Conservation (phyloP, 2,797 vertebrate genomes). For the Halcyon chelicuti region DNA sequence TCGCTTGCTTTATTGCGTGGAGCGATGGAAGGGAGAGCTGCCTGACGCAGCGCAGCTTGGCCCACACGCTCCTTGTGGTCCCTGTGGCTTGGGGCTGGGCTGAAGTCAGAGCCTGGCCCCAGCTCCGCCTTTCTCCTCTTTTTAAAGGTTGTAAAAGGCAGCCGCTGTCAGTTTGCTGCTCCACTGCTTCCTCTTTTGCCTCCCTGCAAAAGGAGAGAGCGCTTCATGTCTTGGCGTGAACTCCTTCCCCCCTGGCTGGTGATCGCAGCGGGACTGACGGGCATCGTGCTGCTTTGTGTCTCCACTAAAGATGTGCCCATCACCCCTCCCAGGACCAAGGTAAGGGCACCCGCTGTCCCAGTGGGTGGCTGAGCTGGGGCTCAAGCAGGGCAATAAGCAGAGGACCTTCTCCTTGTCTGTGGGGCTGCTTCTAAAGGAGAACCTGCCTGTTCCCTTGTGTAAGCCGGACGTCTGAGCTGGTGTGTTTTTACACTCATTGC, state of each 20-base stretch:
- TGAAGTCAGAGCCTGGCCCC: not conserved
- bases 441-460: not conserved
- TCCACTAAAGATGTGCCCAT: conserved; percentile 59
- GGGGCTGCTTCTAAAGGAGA: not conserved
- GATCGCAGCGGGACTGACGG: conserved; percentile 37
- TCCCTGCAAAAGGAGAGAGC: not conserved
- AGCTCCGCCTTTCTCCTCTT: conserved; percentile 27
- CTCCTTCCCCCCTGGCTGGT: conserved; percentile 70
- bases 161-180: not conserved
- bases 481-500: not conserved
- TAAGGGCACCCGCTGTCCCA: not conserved
- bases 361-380: accelerated
- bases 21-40: not conserved
- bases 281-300: conserved; percentile 61
- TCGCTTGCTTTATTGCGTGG: accelerated
- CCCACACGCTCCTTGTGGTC: not conserved
- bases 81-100: conserved; percentile 44
- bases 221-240: conserved; percentile 65
- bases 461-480: not conserved
- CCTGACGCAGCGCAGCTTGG: not conserved
- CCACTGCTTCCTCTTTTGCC: not conserved
- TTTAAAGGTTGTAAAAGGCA: not conserved
- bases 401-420: not conserved
- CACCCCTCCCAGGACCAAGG: conserved; percentile 23
- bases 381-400: not conserved